Base-by-base conservation (phyloP, 2,113 vertebrate species). In the Tamias sibiricus region DNA sequence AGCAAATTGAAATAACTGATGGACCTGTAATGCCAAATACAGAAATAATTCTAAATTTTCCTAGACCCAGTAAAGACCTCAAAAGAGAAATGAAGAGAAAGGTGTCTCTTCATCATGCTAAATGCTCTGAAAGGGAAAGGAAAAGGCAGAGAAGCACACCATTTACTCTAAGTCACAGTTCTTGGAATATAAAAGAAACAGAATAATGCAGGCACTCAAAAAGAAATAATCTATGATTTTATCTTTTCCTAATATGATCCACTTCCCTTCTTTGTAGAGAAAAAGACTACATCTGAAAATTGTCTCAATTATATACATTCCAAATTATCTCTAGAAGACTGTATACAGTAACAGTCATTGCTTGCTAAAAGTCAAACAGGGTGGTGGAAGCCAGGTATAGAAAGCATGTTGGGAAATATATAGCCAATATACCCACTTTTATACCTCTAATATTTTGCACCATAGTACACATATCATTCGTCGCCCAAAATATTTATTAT, bases 1-100 rank as follows among this genome's bases (percentile, higher is more conserved):
- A 74, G 49, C 32, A 90, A 87, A 79, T 5, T 83, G 35, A 76
- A 92, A 72, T 0, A 89, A 74, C 28, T 87, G 40, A 89, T 92
- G 42, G 77, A 52, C 49, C 22, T 82, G 19, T 42, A 86, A 86
- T 95, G 40, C 24, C 77, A 95, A 57, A 71, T 26, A 90, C 3
- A 85, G 54, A 86, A 90, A 89, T 83, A 81, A 87, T 92, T 91
- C 59, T 96, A 62, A 87, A 77, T 76, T 90, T 40, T 84, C 84
- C 71, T 80, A 26, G 42, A 95, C 59, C 91, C 89, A 94, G 35
- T 44, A 40, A 92, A 87, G 90, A 66, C 42, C 84, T 92, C 7
- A 68, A 76, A 19, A 94, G 42, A 59, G 44, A 85, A 87, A 24
- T 75, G 37, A 95, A 90, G 81, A 90, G 19, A 82, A 68, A 24